These are phyloP conservation scores for Caenorhabditis sp. DNA, from an alignment of 2,888 invertebrate species.

Conservation along the genomic window DNA sequence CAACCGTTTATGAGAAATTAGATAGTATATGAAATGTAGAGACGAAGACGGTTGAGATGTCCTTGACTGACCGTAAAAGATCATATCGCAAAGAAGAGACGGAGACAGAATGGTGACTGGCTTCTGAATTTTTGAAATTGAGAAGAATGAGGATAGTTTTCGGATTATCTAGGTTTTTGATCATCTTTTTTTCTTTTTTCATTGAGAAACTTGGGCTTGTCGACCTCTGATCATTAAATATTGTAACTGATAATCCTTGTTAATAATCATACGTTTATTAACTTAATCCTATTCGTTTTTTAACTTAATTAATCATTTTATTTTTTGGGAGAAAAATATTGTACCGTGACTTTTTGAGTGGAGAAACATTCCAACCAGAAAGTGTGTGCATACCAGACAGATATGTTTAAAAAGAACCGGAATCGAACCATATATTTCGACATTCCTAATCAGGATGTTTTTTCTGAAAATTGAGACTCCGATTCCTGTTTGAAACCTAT, in stretches of 20 bases:
- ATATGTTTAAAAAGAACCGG: no score
- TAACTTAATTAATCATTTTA: no score
- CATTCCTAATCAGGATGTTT: no score
- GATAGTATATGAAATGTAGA: neutral
- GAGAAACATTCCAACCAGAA: no score
- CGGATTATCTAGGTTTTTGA: neutral
- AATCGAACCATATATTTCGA: no score
- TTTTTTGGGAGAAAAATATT: no score
- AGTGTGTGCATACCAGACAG: no score
- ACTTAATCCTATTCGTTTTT: no score
- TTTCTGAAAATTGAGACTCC: no score
- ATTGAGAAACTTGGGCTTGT: neutral
- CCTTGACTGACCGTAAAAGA: slow-evolving; percentile 1
- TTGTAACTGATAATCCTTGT: neutral
- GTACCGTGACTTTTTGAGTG: no score
- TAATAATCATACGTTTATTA: no score
- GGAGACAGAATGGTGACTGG: neutral
- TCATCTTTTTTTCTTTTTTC: neutral
- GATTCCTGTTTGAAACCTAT: neutral
- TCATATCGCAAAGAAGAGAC: neutral
- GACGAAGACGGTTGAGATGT: neutral
- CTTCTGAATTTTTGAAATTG: neutral
- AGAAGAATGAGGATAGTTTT: neutral
- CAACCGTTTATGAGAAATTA: neutral
- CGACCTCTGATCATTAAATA: neutral